Percentiles rank a stretch among this genome's conserved stretches.
These are phyloP conservation scores for Reinhardtius hippoglossoides DNA, from an alignment of 2,113 vertebrate species.

Conservation along the genomic window DNA sequence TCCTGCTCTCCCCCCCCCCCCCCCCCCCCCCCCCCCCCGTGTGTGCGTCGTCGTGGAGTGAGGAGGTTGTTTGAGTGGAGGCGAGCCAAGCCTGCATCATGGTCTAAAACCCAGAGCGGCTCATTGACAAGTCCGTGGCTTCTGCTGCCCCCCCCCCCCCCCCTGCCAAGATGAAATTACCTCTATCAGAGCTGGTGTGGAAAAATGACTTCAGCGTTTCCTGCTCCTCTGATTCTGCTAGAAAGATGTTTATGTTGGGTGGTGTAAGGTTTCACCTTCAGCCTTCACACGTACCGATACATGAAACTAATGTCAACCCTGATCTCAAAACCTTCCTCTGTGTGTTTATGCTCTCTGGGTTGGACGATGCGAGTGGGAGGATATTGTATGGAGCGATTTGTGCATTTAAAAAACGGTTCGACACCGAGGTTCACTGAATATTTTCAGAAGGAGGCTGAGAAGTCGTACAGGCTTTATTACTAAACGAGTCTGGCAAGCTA, in stretches of 20 bases:
- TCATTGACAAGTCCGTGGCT: constrained; percentile 36
- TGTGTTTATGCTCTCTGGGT: too few relatives aligned
- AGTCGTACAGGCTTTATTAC: too few relatives aligned
- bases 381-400: too few relatives aligned
- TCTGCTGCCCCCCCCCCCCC: constrained; percentile 18
- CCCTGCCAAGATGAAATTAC: constrained; percentile 34
- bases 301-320: not conserved
- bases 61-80: constrained; percentile 1
- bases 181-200: constrained; percentile 27
- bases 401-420: too few relatives aligned
- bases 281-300: not conserved
- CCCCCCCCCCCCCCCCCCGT: too few relatives aligned
- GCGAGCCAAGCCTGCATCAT: constrained; percentile 27
- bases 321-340: not conserved
- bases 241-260: not conserved
- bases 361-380: too few relatives aligned
- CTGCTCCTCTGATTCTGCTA: not conserved
- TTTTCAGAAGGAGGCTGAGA: too few relatives aligned
- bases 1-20: too few relatives aligned
- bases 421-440: too few relatives aligned
- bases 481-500: too few relatives aligned
- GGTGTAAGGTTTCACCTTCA: not conserved
- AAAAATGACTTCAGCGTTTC: not conserved
- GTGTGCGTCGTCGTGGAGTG: not conserved
- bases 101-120: constrained; percentile 40